Evolutionary conservation across 2,797 vertebrate species (phyloP), one percentile per base, ranked within the genome.

Genomic region (Xyrichtys novacula): DNA sequence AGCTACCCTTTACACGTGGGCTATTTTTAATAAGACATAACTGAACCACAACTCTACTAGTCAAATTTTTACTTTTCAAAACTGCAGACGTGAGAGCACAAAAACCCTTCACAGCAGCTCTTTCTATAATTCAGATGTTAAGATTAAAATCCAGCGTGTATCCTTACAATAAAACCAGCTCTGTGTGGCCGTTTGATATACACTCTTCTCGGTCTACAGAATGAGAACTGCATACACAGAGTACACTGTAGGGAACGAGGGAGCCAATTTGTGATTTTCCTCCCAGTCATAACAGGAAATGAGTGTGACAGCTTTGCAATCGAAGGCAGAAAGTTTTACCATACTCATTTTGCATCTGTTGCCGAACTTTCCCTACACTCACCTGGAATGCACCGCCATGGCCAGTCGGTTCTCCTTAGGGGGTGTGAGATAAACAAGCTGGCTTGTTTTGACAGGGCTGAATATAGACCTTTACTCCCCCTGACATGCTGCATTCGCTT

Each of bases 361-460:
- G 76, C 58, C 68, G 76, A 85, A 80, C 78, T 85, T 88, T 76
- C 40, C 42, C 7, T 7, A 63, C 36, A 54, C 69, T 89, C 76
- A 87, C 86, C 85, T 89, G 74, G 62, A 85, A 88, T 80, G 76
- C 78, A 76, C 85, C 20, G 48, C 76, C 60, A 56, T 63, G 70
- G 76, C 83, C 76, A 64, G 68, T 81, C 36, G 39, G 16, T 43
- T 85, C 71, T 84, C 75, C 77, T 81, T 26, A 40, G 63, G 74
- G 71, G 59, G 46, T 57, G 50, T 0, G 6, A 83, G 79, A 87
- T 89, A 87, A 91, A 88, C 85, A 89, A 91, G 74, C 77, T 42
- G 59, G 76, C 82, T 85, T 88, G 87, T 90, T 90, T 88, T 91
- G 90, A 89, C 87, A 86, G 72, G 70, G 81, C 84, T 76, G 80